These are phyloP conservation scores for Odontomyia ornata DNA, from an alignment of 2,888 invertebrate species.

Conservation along the genomic window DNA sequence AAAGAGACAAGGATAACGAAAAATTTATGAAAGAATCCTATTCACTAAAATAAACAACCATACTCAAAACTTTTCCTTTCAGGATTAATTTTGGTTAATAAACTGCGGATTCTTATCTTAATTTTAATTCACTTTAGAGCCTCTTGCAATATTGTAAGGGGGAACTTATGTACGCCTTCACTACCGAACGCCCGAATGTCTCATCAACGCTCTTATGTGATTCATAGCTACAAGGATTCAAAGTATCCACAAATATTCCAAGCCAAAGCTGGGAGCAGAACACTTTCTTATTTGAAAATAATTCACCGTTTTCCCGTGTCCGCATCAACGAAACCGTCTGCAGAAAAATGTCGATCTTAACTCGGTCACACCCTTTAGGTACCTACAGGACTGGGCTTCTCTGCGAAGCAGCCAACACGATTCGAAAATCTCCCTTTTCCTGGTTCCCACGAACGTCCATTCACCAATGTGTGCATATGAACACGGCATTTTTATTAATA, in stretches of 20 bases:
- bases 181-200: no score
- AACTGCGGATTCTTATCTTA: no score
- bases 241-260: no score
- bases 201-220: no score
- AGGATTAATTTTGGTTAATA: not conserved
- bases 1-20: not conserved
- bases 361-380: constrained; percentile 65
- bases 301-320: not conserved
- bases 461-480: not conserved
- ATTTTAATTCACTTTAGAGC: no score
- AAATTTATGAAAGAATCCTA: constrained; percentile 20
- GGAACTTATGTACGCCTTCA: no score
- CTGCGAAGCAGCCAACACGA: not conserved
- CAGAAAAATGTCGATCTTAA: constrained; percentile 59
- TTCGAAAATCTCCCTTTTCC: constrained; percentile 40
- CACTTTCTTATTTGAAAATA: no score
- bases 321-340: constrained; percentile 5
- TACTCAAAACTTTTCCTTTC: not conserved
- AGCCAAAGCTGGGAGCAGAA: no score
- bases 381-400: constrained; percentile 48
- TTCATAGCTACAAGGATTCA: no score
- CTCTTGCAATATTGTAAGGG: no score
- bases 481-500: not conserved
- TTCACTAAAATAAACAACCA: constrained; percentile 10
- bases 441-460: not conserved